Evolutionary conservation across 2,797 vertebrate species (phyloP), one percentile per base, ranked within the genome.

Genomic region (Danio aesculapii): DNA sequence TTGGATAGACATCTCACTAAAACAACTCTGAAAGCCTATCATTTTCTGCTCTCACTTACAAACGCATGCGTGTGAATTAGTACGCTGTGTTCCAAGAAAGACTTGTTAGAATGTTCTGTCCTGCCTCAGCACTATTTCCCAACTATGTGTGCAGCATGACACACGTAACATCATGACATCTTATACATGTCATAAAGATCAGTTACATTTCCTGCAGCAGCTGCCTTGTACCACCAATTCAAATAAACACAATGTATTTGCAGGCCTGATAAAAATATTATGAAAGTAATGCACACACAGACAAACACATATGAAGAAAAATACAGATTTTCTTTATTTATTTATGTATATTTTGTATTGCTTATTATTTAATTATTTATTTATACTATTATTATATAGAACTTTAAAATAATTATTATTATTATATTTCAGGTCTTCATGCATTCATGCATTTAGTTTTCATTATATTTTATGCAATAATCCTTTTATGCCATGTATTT

Each of bases 1-100:
- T 21, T 72, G 47, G 49, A 66, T 39, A 55, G 47, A 55, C 64
- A 57, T 72, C 69, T 47, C 49, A 64, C 61, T 72, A 47, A 58
- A 80, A 72, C 78, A 80, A 80, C 78, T 49, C 17, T 80, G 69
- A 49, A 73, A 80, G 69, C n/a, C 52, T 73, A 66, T 80, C 19
- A 13, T 41, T 55, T 6, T 44, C 61, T 7, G 10, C 61, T 44
- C 8, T 53, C 61, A 11, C 47, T 10, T 46, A 47, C 66, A 9
- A 57, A 70, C 75, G 68, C 47, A 62, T 2, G 10, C 50, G 50
- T 53, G 50, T 53, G 50, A 53, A 53, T 53, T 53, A 8, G 67
- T 55, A 79, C 67, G 71, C 47, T 30, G 67, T 71, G 77, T 79
- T 71, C 67, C 5, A 49, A 44, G 61, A 52, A 79, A 71, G 39